These are phyloP conservation scores for Aurelia coerulea DNA, from an alignment of 30 jellyfish, hydroid and myxozoan species.

Conservation along the genomic window DNA sequence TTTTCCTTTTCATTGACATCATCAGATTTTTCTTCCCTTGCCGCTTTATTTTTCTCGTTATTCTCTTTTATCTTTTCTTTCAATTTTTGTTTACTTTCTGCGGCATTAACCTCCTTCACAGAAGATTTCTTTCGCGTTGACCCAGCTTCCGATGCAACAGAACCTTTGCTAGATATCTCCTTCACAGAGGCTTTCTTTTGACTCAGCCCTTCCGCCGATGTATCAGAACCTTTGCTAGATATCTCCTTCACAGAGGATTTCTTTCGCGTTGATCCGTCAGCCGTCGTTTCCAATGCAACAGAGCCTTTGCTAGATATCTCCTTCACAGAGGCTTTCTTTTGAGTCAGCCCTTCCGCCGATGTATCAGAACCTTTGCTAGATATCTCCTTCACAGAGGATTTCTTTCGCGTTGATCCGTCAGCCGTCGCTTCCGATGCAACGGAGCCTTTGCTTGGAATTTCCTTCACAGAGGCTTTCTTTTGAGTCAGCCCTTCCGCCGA, in stretches of 20 bases:
- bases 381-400: too few relatives aligned
- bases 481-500: not conserved
- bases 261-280: not conserved
- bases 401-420: not conserved
- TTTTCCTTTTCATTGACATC: not conserved
- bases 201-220: too few relatives aligned
- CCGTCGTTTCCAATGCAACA: too few relatives aligned
- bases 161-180: too few relatives aligned
- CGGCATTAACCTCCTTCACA: conserved; percentile 3
- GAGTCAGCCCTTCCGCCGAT: too few relatives aligned
- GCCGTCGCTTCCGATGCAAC: too few relatives aligned
- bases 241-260: too few relatives aligned
- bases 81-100: not conserved
- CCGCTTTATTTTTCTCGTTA: not conserved
- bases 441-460: not conserved
- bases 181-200: not conserved
- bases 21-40: not conserved
- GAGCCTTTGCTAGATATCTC: too few relatives aligned
- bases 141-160: too few relatives aligned
- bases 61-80: conserved; percentile 5
- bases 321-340: too few relatives aligned
- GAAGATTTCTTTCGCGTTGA: not conserved
- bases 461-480: not conserved
- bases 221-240: too few relatives aligned
- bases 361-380: too few relatives aligned